phyloP scores from a whole-genome alignment of 2,113 vertebrate species.

The Arothron firmamentum region DNA sequence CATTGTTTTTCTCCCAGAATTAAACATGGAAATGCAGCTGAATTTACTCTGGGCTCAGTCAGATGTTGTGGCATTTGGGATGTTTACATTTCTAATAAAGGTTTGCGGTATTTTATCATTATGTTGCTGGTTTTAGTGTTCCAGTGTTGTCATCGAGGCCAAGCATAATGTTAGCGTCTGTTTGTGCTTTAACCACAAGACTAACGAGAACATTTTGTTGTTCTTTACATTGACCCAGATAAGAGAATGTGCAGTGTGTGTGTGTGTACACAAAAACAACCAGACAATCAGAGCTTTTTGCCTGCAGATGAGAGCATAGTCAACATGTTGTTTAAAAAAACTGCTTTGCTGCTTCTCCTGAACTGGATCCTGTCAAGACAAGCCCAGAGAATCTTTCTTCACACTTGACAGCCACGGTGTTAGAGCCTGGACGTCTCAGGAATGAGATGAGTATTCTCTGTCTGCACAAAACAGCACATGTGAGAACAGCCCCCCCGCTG shows the following conservation, averaged over 20 bases:
- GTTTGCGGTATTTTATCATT: neutral
- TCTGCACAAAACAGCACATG: too few relatives aligned
- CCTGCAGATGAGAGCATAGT: neutral
- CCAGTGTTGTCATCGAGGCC: neutral
- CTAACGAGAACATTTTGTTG: neutral
- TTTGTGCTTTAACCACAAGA: slow-evolving; percentile 13
- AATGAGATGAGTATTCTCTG: too few relatives aligned
- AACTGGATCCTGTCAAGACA: slow-evolving; percentile 27
- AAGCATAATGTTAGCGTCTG: neutral
- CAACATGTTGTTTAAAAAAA: neutral
- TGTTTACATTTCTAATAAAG: neutral
- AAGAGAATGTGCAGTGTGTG: slow-evolving; percentile 15
- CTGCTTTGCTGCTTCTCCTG: neutral
- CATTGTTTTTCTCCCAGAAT: slow-evolving; percentile 36
- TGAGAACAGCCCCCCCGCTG: too few relatives aligned
- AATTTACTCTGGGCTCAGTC: slow-evolving; percentile 12
- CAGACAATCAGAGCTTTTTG: slow-evolving; percentile 17
- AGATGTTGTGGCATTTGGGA: neutral
- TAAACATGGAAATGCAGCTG: slow-evolving; percentile 6
- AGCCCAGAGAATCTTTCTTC: too few relatives aligned
- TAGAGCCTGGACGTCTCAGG: too few relatives aligned
- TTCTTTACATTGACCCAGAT: slow-evolving; percentile 19
- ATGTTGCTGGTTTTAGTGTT: neutral
- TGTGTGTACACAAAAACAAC: slow-evolving; percentile 13
- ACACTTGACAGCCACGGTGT: too few relatives aligned